These are phyloP conservation scores for Noctilio leporinus DNA, from an alignment of 2,113 vertebrate species.

Conservation along the genomic window DNA sequence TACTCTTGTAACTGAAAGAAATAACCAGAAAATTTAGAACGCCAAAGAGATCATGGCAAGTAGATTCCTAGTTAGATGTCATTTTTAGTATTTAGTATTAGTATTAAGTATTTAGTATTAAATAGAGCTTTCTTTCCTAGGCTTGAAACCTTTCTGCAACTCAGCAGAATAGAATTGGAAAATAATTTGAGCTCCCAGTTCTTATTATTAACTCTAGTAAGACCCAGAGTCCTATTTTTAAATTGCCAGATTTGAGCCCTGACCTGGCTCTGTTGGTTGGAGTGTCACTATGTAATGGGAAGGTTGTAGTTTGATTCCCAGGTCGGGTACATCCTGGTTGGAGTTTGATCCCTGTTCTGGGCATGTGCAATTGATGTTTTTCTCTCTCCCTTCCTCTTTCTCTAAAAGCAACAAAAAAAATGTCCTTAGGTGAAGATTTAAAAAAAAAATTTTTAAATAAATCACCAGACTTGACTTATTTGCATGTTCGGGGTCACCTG, in stretches of 20 bases:
- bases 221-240: background rate
- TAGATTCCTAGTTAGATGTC: background rate
- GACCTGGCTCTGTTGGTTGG: too few relatives aligned
- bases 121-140: background rate
- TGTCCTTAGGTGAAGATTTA: too few relatives aligned
- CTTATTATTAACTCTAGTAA: background rate
- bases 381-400: too few relatives aligned
- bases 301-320: too few relatives aligned
- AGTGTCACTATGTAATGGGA: too few relatives aligned
- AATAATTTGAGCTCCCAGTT: background rate
- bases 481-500: background rate
- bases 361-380: too few relatives aligned
- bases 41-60: background rate
- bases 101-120: too few relatives aligned
- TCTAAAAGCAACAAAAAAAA: too few relatives aligned
- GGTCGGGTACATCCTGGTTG: too few relatives aligned
- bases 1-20: background rate
- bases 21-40: background rate
- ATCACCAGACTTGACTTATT: background rate
- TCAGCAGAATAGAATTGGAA: background rate
- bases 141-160: background rate
- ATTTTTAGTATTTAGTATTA: too few relatives aligned
- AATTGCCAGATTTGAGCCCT: background rate
- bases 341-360: too few relatives aligned
- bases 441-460: background rate